Evolutionary conservation across 2,888 invertebrate species (phyloP).

Genomic region (Caenorhabditis parvicauda): DNA sequence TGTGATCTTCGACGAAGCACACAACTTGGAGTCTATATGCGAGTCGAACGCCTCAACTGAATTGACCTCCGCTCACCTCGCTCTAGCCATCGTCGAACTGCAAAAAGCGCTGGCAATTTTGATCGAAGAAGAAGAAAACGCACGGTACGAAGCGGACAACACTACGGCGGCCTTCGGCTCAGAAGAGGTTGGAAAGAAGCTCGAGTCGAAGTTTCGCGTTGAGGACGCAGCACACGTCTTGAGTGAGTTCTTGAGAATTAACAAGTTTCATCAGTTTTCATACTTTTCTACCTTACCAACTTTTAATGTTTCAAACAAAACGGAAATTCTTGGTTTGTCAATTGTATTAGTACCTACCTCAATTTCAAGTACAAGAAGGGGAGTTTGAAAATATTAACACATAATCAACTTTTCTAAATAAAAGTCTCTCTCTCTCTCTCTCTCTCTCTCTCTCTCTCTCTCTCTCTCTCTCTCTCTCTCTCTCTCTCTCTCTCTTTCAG

Average conservation of each 20-base stretch:
- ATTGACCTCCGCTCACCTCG: constrained; percentile 82
- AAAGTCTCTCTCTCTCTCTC: too few species aligned
- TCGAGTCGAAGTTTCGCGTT: constrained; percentile 14
- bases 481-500: too few species aligned
- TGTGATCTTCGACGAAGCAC: constrained; percentile 94
- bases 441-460: too few species aligned
- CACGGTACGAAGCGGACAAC: constrained; percentile 30
- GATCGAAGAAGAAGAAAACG: constrained; percentile 41
- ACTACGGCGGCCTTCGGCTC: constrained; percentile 13
- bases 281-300: too few species aligned
- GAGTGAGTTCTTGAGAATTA: not conserved
- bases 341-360: too few species aligned
- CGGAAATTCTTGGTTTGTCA: too few species aligned
- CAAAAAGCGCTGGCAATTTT: constrained; percentile 70
- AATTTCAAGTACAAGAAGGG: too few species aligned
- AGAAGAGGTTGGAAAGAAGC: constrained; percentile 17
- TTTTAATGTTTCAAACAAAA: too few species aligned
- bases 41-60: constrained; percentile 77
- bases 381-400: too few species aligned
- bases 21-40: constrained; percentile 90
- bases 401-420: too few species aligned
- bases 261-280: too few species aligned
- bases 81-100: constrained; percentile 80
- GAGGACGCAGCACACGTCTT: constrained; percentile 7
- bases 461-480: too few species aligned